Evolutionary conservation across 2,888 invertebrate species (phyloP).

Genomic region (Cosmopolites sordidus): DNA sequence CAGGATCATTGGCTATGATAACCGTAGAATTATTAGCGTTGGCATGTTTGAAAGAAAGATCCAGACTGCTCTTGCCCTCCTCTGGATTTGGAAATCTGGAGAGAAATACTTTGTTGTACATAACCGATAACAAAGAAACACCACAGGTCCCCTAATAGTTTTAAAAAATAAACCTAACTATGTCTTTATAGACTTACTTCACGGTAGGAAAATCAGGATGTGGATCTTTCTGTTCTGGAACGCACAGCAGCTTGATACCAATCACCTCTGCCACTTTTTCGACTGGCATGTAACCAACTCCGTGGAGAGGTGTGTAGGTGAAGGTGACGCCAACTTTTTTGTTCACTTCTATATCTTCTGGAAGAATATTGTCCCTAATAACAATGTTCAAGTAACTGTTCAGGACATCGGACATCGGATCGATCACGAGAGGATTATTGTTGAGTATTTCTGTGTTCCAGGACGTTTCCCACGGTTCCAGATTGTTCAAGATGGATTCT

Average conservation of each 20-base stretch:
- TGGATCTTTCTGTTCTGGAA: slow-evolving; percentile 75
- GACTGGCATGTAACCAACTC: slow-evolving; percentile 84
- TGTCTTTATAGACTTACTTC: slow-evolving; percentile 45
- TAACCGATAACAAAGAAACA: not conserved
- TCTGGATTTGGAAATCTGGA: slow-evolving; percentile 92
- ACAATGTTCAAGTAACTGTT: slow-evolving; percentile 61
- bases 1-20: slow-evolving; percentile 96
- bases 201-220: slow-evolving; percentile 98
- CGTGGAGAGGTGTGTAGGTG: slow-evolving; percentile 97
- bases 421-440: slow-evolving; percentile 53
- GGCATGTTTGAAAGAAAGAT: slow-evolving; percentile 68
- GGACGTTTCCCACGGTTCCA: slow-evolving; percentile 70
- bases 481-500: slow-evolving; percentile 67
- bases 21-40: slow-evolving; percentile 62
- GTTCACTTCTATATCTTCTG: slow-evolving; percentile 53
- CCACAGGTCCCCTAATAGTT: not conserved
- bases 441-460: slow-evolving; percentile 69
- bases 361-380: slow-evolving; percentile 54
- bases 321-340: slow-evolving; percentile 55
- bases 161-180: too few relatives aligned
- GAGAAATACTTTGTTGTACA: slow-evolving; percentile 5
- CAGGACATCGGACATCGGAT: slow-evolving; percentile 69
- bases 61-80: slow-evolving; percentile 71
- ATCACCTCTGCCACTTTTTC: slow-evolving; percentile 68
- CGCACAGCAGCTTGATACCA: slow-evolving; percentile 67